Evolutionary conservation across 1,140 invertebrate species (phyloP).

Genomic region (Sminthurides bifidus): DNA sequence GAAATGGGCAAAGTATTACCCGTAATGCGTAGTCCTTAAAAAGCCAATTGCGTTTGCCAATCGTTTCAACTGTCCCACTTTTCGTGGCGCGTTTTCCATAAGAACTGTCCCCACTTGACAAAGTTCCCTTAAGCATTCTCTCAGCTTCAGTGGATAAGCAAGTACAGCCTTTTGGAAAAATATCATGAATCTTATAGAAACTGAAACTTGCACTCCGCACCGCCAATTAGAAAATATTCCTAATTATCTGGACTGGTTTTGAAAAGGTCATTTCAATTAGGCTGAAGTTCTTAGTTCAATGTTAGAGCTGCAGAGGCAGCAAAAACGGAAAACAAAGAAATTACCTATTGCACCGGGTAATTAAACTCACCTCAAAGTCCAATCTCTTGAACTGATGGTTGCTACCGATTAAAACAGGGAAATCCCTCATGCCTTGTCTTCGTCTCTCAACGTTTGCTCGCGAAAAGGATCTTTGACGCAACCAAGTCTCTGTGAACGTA

Average conservation of each 20-base stretch:
- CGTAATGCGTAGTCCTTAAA: slow-evolving; percentile 53
- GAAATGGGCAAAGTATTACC: slow-evolving; percentile 37
- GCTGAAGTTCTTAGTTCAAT: no score
- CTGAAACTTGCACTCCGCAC: background rate
- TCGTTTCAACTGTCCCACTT: slow-evolving; percentile 42
- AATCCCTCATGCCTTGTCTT: slow-evolving; percentile 8
- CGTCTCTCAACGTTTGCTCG: slow-evolving; percentile 35
- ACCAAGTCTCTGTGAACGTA: slow-evolving; percentile 43
- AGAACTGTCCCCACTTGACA: slow-evolving; percentile 48
- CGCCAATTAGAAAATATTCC: background rate
- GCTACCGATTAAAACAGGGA: slow-evolving; percentile 8
- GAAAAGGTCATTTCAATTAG: background rate
- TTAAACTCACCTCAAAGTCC: slow-evolving; percentile 13
- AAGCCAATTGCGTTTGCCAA: slow-evolving; percentile 51
- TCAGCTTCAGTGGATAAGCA: slow-evolving; percentile 33
- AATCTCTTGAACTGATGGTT: slow-evolving; percentile 6
- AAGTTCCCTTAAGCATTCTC: slow-evolving; percentile 46
- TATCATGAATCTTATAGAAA: background rate
- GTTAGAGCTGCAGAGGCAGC: no score
- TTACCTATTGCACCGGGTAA: background rate
- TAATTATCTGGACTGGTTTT: background rate
- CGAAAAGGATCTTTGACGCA: slow-evolving; percentile 46
- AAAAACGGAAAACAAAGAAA: no score
- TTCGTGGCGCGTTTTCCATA: slow-evolving; percentile 43
- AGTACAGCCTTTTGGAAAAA: slow-evolving; percentile 14